Conservation (phyloP, 2,888 invertebrate genomes). For the Polylopha cassiicola region DNA sequence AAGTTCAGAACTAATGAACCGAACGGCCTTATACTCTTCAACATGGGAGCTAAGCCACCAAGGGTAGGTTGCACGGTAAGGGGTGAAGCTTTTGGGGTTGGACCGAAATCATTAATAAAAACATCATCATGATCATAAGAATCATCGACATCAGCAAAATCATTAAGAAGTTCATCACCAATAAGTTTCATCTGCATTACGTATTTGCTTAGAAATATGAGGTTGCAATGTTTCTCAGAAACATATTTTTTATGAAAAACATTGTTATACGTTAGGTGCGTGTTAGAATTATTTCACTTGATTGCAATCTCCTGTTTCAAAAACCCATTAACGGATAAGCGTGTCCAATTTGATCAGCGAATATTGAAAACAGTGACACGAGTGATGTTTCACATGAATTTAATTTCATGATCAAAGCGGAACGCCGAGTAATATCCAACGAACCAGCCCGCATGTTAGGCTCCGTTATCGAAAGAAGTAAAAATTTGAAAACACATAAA, state of each 20-base stretch:
- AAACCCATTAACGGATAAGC: conserved; percentile 44
- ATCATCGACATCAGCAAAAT: conserved; percentile 1
- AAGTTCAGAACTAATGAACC: conserved; percentile 97
- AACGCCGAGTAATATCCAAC: conserved; percentile 39
- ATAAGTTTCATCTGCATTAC: conserved; percentile 14
- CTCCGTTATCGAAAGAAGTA: conserved; percentile 37
- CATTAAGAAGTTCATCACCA: conserved; percentile 9
- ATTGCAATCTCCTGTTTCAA: conserved; percentile 41
- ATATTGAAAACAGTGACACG: conserved; percentile 1
- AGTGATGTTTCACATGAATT: too few relatives aligned
- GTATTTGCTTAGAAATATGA: background rate
- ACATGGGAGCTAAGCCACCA: conserved; percentile 87
- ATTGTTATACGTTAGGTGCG: conserved; percentile 10
- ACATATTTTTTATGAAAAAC: conserved; percentile 13
- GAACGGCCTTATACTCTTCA: conserved; percentile 95
- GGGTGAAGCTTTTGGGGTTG: conserved; percentile 76
- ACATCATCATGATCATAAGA: conserved; percentile 10
- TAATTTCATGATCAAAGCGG: conserved; percentile 12
- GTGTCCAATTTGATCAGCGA: conserved; percentile 19
- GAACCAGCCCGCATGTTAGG: conserved; percentile 61
- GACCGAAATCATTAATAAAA: conserved; percentile 25
- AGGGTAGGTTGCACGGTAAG: conserved; percentile 83
- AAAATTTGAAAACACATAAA: conserved; percentile 38
- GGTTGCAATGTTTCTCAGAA: conserved; percentile 9
- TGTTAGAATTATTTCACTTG: conserved; percentile 1